Evolutionary conservation across 1,140 invertebrate species (phyloP), one percentile per base, ranked within the genome.

Genomic region (Heliothis subflexa): DNA sequence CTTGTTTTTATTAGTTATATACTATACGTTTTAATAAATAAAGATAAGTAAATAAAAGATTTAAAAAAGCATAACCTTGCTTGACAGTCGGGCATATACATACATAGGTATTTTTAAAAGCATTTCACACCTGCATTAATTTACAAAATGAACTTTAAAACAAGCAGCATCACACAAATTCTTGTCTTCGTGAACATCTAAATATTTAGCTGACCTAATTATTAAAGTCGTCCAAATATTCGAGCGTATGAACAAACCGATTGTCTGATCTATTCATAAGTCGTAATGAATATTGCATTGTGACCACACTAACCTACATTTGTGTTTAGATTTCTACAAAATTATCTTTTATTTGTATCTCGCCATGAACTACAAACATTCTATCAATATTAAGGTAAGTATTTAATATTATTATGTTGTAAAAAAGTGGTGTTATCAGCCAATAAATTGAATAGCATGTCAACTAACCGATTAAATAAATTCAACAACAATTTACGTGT

Each of bases 261-360:
- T 50, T 70, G 66, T 70, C 5, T 28, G 66, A 70, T 70, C 45
- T 70, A 70, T 70, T 70, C 66, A 70, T 70, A 52, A 70, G 18
- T 70, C 12, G 47, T 70, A 49, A 70, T 52, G 66, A 50, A 11
- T 14, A 28, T 52, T 33, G 4, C 40, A 66, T 47, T 47, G 40
- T 25, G 21, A 52, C 33, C 47, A 50, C 12, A 68, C 16, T 50
- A 70, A 70, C 66, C 66, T 70, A 70, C 66, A 70, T 70, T 52
- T 28, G 47, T 16, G 25, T 28, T 2, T 25, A 70, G 13, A 49
- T 52, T 70, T n/a, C 18, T 4, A 70, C 66, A 12, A 50, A 50
- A 70, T 70, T 70, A 50, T 25, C 47, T 52, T 49, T 70, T 50
- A 70, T 52, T 28, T 70, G 21, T 52, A 28, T 50, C 45, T 25